Evolutionary conservation across 1,140 invertebrate genomes (phyloP), one percentile per base, ranked within the genome.

Genomic region (Diploscapter pachys): DNA sequence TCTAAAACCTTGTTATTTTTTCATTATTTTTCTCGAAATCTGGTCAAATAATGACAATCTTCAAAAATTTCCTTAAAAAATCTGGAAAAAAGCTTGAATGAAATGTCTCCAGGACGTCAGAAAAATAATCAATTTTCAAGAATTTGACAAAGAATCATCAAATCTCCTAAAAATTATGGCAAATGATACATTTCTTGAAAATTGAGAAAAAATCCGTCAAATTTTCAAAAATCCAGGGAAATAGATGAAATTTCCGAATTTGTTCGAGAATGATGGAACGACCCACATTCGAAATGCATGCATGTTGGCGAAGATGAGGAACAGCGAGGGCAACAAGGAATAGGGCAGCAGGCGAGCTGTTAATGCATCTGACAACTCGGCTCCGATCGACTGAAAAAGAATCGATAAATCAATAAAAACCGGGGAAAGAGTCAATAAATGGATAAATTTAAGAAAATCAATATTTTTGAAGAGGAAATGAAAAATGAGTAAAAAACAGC

Each of bases 221-320:
- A 64, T 64, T 5, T 64, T 31, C 31, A 31, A 31, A 31, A 31
- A 31, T 31, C 31, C 31, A 31, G 31, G 31, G 31, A 31, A 31
- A 31, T 31, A 31, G 31, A 31, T 31, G 31, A 64, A 8, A 52
- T 50, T 52, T 68, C 6, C 2, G n/a, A 50, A 13, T 54, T 59
- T 59, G 57, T 9, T 59, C 31, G 9, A 59, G 57, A 59, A 13
- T 9, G 9, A 11, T 9, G 57, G 9, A 59, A 11, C 9, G 57
- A 68, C 66, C 51, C 51, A 68, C 66, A 68, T 68, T 68, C 52
- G 48, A 48, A 68, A 68, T 53, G 11, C 66, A 55, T 68, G 66
- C n/a, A 68, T 52, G 11, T 68, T 52, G 51, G 53, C 52, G 51
- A 52, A 48, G 6, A 48, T 55, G 49, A 68, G 52, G 48, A 68